Evolutionary conservation across 2,888 invertebrate genomes (phyloP), one percentile per base, ranked within the genome.

Genomic region (Drosophila putrida): DNA sequence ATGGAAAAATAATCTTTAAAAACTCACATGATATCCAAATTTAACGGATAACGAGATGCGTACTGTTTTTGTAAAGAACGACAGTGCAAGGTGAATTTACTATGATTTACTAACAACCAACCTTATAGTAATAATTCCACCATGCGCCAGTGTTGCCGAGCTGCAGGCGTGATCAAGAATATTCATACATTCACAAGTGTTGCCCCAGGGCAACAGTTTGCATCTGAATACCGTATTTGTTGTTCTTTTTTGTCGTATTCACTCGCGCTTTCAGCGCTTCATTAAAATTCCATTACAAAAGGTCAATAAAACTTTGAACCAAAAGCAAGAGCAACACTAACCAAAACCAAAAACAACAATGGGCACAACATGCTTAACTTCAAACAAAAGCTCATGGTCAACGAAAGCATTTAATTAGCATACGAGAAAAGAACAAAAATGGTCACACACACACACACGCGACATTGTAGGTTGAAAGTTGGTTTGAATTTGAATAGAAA

Each of bases 361-460:
- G 61, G 55, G 36, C 51, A 39, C 44, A 55, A 38, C 61, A 31
- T 4, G 27, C 50, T 36, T 8, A 38, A n/a, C 27, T n/a, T 49
- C 46, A 63, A 15, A 44, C 36, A 59, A 71, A 83, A 84, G 79
- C 89, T 85, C 89, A 85, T 85, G 84, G 84, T 85, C 89, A 85
- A 87, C 79, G 88, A 84, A 89, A 89, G 88, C 85, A 84, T 84
- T 85, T 82, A 89, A 85, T 85, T 85, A 85, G 77, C 89, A 85
- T 85, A 83, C 59, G 69, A 61, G 51, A 41, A 54, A 58, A 58
- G 54, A 55, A 64, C 39, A 61, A 67, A 67, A 75, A 41, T 61
- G 44, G 55, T 61, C 61, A 67, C 59, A 67, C 53, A 69, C 43
- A 59, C 73, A 46, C 63, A 41, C 83, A 74, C 78, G 68, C 79